These are phyloP conservation scores for zebrafish (Danio rerio) DNA, from an alignment of 2,113 vertebrate species.

Conservation along the genomic window GRCz12tu NC_133178.1:32034001-32034500, in stretches of 20 bases:
- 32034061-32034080: slow-evolving; percentile 20
- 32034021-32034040: slow-evolving; percentile 11
- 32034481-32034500: too few relatives aligned
- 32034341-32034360: neutral
- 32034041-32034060: slow-evolving; percentile 4
- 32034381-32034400: neutral
- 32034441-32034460: too few relatives aligned
- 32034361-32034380: neutral
- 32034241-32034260: slow-evolving; percentile 14
- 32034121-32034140: slow-evolving; percentile 30
- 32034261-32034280: neutral
- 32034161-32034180: slow-evolving; percentile 14
- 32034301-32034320: neutral
- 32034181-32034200: neutral
- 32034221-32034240: neutral
- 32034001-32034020: neutral
- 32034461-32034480: too few relatives aligned
- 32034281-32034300: slow-evolving; percentile 1
- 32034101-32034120: slow-evolving; percentile 20
- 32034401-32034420: too few relatives aligned
- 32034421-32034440: too few relatives aligned
- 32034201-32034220: slow-evolving; percentile 8
- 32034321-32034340: neutral
- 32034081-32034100: slow-evolving; percentile 19
- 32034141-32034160: slow-evolving; percentile 20